phyloP scores from a whole-genome alignment of 1,140 invertebrate genomes.

The Pachyrhynchus sulphureomaculatus region DNA sequence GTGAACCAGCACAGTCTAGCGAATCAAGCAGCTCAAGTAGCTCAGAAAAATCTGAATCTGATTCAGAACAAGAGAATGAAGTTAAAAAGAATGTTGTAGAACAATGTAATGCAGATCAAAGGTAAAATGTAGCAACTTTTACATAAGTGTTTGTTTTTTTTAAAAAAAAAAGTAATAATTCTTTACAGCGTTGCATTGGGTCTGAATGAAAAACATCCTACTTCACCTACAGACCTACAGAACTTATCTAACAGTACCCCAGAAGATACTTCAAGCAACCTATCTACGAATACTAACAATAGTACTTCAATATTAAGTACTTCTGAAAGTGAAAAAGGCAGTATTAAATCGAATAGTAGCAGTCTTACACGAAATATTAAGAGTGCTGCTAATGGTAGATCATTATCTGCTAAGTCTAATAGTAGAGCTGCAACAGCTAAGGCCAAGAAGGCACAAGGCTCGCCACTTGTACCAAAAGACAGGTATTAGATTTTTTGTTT shows the following conservation, averaged over 20 bases:
- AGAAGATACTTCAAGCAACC: slow-evolving; percentile 31
- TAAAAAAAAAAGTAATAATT: too few relatives aligned
- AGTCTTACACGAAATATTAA: slow-evolving; percentile 56
- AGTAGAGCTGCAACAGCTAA: slow-evolving; percentile 63
- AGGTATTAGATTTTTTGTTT: slow-evolving; percentile 67
- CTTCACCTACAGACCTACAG: not conserved
- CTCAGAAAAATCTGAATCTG: slow-evolving; percentile 27
- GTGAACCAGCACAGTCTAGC: slow-evolving; percentile 26
- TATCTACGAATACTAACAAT: slow-evolving; percentile 31
- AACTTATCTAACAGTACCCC: slow-evolving; percentile 2
- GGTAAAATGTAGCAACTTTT: not conserved
- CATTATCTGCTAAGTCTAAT: slow-evolving; percentile 39
- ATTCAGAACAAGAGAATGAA: slow-evolving; percentile 22
- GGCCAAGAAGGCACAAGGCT: slow-evolving; percentile 53
- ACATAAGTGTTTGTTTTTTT: not conserved
- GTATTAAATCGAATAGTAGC: slow-evolving; percentile 40
- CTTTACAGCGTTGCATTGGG: not conserved
- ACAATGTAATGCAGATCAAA: not conserved
- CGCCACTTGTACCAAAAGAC: slow-evolving; percentile 55
- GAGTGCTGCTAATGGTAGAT: slow-evolving; percentile 57
- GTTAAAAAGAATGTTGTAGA: not conserved
- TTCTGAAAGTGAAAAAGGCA: slow-evolving; percentile 53
- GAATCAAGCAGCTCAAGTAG: slow-evolving; percentile 20
- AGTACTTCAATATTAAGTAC: slow-evolving; percentile 31
- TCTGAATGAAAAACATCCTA: not conserved